Percentiles rank a stretch among this genome's conserved stretches.
phyloP scores from a whole-genome alignment of 1,140 invertebrate genomes.

The Formica selysi region DNA sequence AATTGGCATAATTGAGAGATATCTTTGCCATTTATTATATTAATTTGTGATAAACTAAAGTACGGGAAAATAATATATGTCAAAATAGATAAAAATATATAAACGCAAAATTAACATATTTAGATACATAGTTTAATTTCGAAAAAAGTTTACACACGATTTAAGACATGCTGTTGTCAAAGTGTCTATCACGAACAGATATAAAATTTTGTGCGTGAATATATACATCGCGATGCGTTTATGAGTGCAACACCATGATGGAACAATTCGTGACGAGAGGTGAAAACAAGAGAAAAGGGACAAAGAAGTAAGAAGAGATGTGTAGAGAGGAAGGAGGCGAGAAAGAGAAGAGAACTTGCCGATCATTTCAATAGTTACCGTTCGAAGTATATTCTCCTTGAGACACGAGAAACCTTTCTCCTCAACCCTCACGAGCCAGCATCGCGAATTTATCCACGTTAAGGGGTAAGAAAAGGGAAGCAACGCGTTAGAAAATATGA shows the following conservation, averaged over 20 bases:
- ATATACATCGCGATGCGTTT: conserved; percentile 17
- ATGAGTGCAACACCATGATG: conserved; percentile 21
- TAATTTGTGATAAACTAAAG: not conserved
- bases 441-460: conserved; percentile 58
- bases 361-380: conserved; percentile 62
- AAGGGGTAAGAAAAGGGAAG: conserved; percentile 33
- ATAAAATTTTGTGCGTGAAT: conserved; percentile 21
- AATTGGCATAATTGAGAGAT: not conserved
- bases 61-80: not conserved
- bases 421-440: conserved; percentile 43
- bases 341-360: conserved; percentile 36
- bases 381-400: conserved; percentile 55
- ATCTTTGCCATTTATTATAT: not conserved
- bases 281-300: conserved; percentile 14
- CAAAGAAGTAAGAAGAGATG: not conserved
- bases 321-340: not conserved
- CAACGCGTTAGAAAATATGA: conserved; percentile 47
- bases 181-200: not conserved
- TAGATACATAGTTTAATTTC: not conserved
- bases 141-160: not conserved
- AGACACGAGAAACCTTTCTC: conserved; percentile 61
- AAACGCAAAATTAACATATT: not conserved
- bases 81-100: not conserved
- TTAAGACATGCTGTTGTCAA: not conserved
- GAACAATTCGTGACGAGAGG: conserved; percentile 15